Evolutionary conservation across 2,113 vertebrate species (phyloP).

Genomic region (Numenius arquata): DNA sequence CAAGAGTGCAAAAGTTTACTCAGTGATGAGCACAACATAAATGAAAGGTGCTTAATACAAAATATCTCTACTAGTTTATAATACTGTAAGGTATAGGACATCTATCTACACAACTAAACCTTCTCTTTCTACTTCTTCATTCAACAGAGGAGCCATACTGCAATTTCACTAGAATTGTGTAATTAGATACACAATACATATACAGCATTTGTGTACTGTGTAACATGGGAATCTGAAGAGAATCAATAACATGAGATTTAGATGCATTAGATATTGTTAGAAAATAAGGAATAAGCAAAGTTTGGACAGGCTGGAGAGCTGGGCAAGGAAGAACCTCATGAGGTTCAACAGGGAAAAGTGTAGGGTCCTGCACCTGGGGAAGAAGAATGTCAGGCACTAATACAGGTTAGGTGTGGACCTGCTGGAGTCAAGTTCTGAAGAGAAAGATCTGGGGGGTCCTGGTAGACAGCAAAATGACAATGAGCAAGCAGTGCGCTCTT

Average conservation of each 20-base stretch:
- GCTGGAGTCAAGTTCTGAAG: too few species aligned
- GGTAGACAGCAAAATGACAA: too few species aligned
- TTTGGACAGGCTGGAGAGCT: too few species aligned
- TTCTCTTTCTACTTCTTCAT: neutral
- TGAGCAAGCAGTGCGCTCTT: too few species aligned
- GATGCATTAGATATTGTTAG: neutral
- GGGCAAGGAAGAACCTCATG: too few species aligned
- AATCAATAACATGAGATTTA: neutral
- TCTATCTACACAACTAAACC: neutral
- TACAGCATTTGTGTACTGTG: neutral
- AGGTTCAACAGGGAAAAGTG: too few species aligned
- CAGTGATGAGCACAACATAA: neutral
- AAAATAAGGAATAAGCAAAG: neutral
- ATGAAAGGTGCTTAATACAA: neutral
- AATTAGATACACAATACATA: neutral
- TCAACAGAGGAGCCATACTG: neutral
- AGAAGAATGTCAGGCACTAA: too few species aligned
- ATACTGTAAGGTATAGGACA: neutral
- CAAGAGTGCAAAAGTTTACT: neutral
- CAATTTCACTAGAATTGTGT: neutral
- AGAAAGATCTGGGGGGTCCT: too few species aligned
- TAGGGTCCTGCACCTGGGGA: too few species aligned
- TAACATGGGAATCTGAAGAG: neutral
- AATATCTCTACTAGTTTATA: neutral
- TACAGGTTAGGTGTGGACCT: too few species aligned